Conservation (phyloP, 2,797 vertebrate genomes). For the Lithobates pipiens region DNA sequence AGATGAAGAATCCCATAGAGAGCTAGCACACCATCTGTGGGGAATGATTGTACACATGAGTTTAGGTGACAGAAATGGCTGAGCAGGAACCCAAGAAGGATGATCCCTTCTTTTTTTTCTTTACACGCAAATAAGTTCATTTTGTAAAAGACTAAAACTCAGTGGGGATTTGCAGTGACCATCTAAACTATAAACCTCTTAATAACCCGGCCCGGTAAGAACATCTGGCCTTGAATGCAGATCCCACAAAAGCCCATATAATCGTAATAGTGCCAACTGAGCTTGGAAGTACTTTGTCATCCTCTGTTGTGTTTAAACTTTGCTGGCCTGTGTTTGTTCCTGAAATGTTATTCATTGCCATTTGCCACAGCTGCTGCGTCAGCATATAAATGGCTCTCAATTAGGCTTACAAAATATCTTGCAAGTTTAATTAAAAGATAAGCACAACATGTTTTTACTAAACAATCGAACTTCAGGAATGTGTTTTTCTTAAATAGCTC, state of each 20-base stretch:
- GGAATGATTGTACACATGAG: conserved; percentile 69
- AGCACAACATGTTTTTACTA: conserved; percentile 51
- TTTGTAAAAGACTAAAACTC: conserved; percentile 82
- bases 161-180: conserved; percentile 73
- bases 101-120: conserved; percentile 73
- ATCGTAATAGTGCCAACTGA: conserved; percentile 79
- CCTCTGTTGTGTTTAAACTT: conserved; percentile 44
- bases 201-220: conserved; percentile 64
- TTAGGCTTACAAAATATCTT: conserved; percentile 60
- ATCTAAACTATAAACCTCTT: conserved; percentile 68
- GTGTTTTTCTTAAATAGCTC: conserved; percentile 53
- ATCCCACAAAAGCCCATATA: conserved; percentile 75
- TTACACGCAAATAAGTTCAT: conserved; percentile 86
- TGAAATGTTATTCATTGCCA: conserved; percentile 34
- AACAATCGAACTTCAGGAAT: conserved; percentile 57
- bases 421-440: conserved; percentile 63
- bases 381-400: conserved; percentile 38
- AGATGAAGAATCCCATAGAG: conserved; percentile 71
- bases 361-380: conserved; percentile 55
- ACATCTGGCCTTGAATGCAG: conserved; percentile 76
- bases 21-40: conserved; percentile 63
- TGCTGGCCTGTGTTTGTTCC: background rate
- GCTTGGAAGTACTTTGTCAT: conserved; percentile 72
- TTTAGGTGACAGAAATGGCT: conserved; percentile 69
- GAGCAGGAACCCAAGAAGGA: conserved; percentile 76